phyloP scores from a whole-genome alignment of 2,797 vertebrate genomes.

The Salarias fasciatus region DNA sequence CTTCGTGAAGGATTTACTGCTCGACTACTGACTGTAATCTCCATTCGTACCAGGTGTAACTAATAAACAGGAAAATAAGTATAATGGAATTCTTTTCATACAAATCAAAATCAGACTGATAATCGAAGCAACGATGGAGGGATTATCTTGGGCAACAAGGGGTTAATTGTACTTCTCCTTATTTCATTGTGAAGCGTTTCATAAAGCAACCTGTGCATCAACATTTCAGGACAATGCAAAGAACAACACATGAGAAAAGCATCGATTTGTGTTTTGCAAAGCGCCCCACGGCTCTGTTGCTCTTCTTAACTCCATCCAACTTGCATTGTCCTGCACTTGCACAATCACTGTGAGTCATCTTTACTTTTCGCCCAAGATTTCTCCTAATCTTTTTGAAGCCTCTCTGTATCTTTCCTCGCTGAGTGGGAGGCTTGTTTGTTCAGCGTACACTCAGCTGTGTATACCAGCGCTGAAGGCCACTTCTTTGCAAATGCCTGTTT shows the following conservation, averaged over 20 bases:
- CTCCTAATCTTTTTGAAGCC: conserved; percentile 80
- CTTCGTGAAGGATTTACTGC: not conserved
- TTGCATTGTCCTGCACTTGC: conserved; percentile 73
- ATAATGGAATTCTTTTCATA: conserved; percentile 4
- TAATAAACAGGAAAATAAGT: not conserved
- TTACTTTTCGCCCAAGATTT: conserved; percentile 79
- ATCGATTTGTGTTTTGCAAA: conserved; percentile 64
- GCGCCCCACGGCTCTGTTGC: conserved; percentile 65
- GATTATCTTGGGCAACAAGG: conserved; percentile 21
- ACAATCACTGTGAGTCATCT: conserved; percentile 81
- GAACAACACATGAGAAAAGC: conserved; percentile 53
- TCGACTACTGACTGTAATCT: not conserved
- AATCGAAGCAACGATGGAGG: not conserved
- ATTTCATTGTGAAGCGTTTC: conserved; percentile 23
- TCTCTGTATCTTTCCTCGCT: conserved; percentile 71
- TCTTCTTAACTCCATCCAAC: conserved; percentile 70
- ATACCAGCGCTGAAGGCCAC: conserved; percentile 84
- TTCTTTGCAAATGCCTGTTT: conserved; percentile 86
- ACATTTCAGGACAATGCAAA: conserved; percentile 55
- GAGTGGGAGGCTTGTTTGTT: conserved; percentile 87
- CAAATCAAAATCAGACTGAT: conserved; percentile 1
- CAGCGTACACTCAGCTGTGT: conserved; percentile 82
- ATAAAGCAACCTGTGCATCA: conserved; percentile 43
- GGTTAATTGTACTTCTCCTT: conserved; percentile 3
- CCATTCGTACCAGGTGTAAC: not conserved